Evolutionary conservation across 2,888 invertebrate genomes (phyloP).

Genomic region (Thymelicus sylvestris): DNA sequence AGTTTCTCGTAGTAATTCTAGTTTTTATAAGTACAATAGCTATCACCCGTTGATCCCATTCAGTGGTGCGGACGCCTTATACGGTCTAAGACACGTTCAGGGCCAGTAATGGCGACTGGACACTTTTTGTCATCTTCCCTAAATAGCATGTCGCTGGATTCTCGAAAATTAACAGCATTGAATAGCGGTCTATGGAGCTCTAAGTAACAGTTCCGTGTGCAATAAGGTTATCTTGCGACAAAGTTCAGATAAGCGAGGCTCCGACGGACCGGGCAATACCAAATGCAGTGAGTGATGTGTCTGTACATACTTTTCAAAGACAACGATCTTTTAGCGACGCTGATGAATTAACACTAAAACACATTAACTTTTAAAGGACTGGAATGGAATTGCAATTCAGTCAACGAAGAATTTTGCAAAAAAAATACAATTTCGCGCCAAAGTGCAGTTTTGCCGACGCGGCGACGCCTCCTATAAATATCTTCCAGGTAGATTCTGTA

Average conservation of each 20-base stretch:
- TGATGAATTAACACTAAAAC: slow-evolving; percentile 1
- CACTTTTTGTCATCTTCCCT: slow-evolving; percentile 48
- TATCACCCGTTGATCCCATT: slow-evolving; percentile 44
- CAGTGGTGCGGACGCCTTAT: slow-evolving; percentile 44
- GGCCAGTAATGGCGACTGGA: slow-evolving; percentile 21
- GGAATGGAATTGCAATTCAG: neutral
- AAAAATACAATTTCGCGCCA: neutral
- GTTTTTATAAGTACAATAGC: slow-evolving; percentile 31
- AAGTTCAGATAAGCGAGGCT: slow-evolving; percentile 19
- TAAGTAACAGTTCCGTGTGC: slow-evolving; percentile 32
- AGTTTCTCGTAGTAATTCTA: slow-evolving; percentile 29
- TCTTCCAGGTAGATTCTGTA: slow-evolving; percentile 8
- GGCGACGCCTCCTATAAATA: neutral
- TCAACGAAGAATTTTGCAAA: neutral
- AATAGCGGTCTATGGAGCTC: slow-evolving; percentile 43
- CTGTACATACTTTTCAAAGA: slow-evolving; percentile 12
- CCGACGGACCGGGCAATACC: slow-evolving; percentile 7
- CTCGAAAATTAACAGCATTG: slow-evolving; percentile 55
- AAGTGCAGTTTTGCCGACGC: neutral
- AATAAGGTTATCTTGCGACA: slow-evolving; percentile 30
- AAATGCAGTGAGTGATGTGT: slow-evolving; percentile 4
- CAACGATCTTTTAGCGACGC: slow-evolving; percentile 19
- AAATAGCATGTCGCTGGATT: slow-evolving; percentile 49
- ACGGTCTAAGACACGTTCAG: slow-evolving; percentile 31
- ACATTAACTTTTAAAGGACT: neutral